Evolutionary conservation across 2,797 vertebrate genomes (phyloP).

Genomic region (Lepilemur ruficaudatus): DNA sequence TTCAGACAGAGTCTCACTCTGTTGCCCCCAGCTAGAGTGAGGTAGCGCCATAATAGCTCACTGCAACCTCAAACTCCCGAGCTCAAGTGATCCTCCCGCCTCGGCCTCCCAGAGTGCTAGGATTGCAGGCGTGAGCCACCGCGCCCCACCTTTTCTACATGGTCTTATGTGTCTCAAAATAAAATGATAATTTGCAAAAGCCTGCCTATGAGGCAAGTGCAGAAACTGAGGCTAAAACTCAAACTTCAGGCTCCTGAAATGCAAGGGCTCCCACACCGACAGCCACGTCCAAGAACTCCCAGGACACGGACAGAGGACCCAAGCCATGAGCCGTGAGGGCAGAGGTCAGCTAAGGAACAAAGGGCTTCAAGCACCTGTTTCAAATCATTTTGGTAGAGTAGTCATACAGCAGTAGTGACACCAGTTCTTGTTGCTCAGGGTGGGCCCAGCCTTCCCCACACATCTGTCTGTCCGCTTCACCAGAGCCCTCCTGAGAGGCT

Average conservation of each 20-base stretch:
- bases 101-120: too few relatives aligned
- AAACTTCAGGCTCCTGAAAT: neutral
- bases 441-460: neutral
- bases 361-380: neutral
- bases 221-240: neutral
- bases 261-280: neutral
- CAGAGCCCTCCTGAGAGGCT: neutral
- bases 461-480: too few relatives aligned
- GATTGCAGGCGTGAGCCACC: too few relatives aligned
- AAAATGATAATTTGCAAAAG: neutral
- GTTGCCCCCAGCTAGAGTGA: too few relatives aligned
- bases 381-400: neutral
- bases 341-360: fast-evolving
- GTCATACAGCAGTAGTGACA: neutral
- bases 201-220: neutral
- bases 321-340: neutral
- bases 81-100: too few relatives aligned
- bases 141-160: neutral
- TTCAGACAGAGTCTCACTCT: too few relatives aligned
- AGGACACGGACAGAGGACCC: neutral
- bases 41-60: too few relatives aligned
- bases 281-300: neutral
- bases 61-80: too few relatives aligned
- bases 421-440: too few relatives aligned
- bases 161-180: neutral